These are phyloP conservation scores for Nemapogon koenigi DNA, from an alignment of 2,888 invertebrate species.

Conservation along the genomic window DNA sequence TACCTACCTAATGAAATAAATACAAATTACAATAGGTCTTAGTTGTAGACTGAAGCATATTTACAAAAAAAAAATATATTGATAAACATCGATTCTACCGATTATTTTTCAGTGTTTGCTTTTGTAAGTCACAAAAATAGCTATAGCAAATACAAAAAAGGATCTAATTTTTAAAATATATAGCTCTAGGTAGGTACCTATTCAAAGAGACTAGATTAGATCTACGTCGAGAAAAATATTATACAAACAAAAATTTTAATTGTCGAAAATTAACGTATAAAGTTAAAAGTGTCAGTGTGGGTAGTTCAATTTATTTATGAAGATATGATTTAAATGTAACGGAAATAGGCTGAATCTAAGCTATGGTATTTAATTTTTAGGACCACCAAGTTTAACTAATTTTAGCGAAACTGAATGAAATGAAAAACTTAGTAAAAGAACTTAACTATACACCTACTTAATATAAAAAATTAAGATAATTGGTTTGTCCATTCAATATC, in stretches of 20 bases:
- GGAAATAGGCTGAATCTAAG: too few relatives aligned
- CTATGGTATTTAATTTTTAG: too few relatives aligned
- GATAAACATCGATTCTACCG: neutral
- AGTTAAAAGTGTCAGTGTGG: too few relatives aligned
- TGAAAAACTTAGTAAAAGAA: slow-evolving; percentile 23
- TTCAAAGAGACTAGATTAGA: slow-evolving; percentile 57
- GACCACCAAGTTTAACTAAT: too few relatives aligned
- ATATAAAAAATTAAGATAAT: slow-evolving; percentile 2
- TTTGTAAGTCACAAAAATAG: neutral
- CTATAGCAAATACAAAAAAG: neutral
- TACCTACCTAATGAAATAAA: neutral
- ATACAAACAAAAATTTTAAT: slow-evolving; percentile 14
- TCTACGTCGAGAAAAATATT: slow-evolving; percentile 42
- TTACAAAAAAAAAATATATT: neutral
- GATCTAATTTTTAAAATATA: neutral
- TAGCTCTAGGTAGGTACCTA: slow-evolving; percentile 1
- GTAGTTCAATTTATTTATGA: too few relatives aligned
- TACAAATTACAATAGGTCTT: neutral
- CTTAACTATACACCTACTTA: slow-evolving; percentile 6
- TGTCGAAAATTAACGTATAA: neutral
- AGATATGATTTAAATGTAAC: too few relatives aligned
- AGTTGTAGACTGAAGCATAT: neutral
- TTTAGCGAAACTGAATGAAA: too few relatives aligned
- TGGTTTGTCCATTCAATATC: slow-evolving; percentile 15
- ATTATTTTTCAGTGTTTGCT: neutral